These are phyloP conservation scores for Drosophila burlai DNA, from an alignment of 1,140 invertebrate species.

Conservation along the genomic window DNA sequence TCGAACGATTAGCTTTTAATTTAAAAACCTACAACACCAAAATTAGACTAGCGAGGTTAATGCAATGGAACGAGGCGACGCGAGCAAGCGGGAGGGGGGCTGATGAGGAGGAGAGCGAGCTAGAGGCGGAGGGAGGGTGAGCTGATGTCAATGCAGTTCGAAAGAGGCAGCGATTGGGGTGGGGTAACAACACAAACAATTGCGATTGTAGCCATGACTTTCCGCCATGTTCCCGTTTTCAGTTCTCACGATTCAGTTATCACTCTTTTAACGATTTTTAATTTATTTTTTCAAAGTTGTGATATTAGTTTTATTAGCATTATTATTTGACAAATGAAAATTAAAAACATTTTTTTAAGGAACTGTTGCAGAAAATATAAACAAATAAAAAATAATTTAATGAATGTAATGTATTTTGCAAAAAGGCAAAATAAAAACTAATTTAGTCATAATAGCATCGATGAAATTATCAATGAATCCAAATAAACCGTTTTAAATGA, in stretches of 20 bases:
- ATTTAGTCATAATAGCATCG: not conserved
- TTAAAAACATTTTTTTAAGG: not conserved
- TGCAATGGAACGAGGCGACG: conserved; percentile 43
- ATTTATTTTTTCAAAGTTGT: no score
- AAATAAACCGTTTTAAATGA: not conserved
- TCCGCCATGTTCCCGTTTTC: conserved; percentile 18
- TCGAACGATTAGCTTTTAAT: conserved; percentile 68
- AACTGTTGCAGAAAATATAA: not conserved
- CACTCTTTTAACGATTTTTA: not conserved
- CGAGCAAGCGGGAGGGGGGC: conserved; percentile 16
- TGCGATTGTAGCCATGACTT: conserved; percentile 38
- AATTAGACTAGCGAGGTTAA: conserved; percentile 53
- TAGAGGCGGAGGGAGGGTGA: conserved; percentile 9
- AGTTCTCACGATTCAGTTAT: not conserved
- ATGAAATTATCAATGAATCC: not conserved
- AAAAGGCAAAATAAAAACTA: not conserved
- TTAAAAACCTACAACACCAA: conserved; percentile 72
- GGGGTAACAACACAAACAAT: conserved; percentile 19
- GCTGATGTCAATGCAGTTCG: conserved; percentile 35
- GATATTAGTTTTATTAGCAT: no score
- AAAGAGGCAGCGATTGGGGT: conserved; percentile 23
- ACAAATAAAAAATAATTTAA: not conserved
- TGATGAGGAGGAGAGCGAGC: conserved; percentile 21
- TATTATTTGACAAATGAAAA: no score
- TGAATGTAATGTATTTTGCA: not conserved